Percentiles rank a stretch among this genome's conserved stretches.
Conservation (phyloP, 1,140 invertebrate genomes). For the Sycobia sp. region DNA sequence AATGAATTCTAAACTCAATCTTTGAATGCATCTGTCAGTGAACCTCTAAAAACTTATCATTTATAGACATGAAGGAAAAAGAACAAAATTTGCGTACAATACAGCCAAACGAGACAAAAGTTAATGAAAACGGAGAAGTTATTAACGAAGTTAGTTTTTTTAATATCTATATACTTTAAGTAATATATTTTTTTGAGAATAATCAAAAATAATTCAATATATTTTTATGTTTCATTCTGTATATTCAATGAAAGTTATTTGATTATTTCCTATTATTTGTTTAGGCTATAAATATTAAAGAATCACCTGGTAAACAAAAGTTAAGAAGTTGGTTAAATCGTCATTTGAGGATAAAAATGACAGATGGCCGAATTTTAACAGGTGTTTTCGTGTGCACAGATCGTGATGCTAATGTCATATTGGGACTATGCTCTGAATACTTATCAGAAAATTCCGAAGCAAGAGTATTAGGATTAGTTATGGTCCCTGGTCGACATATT, state of each 20-base stretch:
- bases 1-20: too few relatives aligned
- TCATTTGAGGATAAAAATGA: slow-evolving; percentile 85
- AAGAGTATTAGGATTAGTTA: slow-evolving; percentile 73
- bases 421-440: slow-evolving; percentile 86
- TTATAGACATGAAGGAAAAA: slow-evolving; percentile 27
- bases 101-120: slow-evolving; percentile 25
- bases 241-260: neutral
- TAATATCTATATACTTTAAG: neutral
- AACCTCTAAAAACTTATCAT: too few relatives aligned
- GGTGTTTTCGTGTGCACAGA: slow-evolving; percentile 93
- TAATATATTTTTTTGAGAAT: neutral
- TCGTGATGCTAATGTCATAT: slow-evolving; percentile 88
- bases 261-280: slow-evolving; percentile 12
- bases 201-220: too few relatives aligned
- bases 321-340: slow-evolving; percentile 83
- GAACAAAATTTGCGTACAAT: slow-evolving; percentile 8
- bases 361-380: slow-evolving; percentile 84
- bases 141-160: slow-evolving; percentile 26
- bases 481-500: slow-evolving; percentile 79
- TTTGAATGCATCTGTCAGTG: too few relatives aligned
- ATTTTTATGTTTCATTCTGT: too few relatives aligned
- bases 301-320: slow-evolving; percentile 66
- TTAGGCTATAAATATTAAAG: slow-evolving; percentile 41
- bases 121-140: slow-evolving; percentile 32
- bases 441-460: slow-evolving; percentile 72